Evolutionary conservation across 1,140 invertebrate species (phyloP).

Genomic region (Drosophila lacertosa): DNA sequence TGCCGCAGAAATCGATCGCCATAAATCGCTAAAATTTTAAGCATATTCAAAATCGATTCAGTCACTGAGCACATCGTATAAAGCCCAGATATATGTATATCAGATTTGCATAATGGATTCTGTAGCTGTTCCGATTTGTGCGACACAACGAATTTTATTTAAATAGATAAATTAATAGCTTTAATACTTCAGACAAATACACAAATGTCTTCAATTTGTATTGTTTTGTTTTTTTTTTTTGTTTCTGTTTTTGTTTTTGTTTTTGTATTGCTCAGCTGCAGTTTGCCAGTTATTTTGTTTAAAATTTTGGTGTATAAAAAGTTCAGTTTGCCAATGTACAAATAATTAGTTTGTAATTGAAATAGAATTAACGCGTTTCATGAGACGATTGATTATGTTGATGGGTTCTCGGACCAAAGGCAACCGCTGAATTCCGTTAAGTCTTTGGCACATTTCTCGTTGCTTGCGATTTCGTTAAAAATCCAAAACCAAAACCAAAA

Average conservation of each 20-base stretch:
- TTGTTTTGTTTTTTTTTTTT: slow-evolving; percentile 6
- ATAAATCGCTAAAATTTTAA: not conserved
- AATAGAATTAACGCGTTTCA: not conserved
- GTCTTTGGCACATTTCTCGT: slow-evolving; percentile 56
- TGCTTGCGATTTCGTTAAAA: slow-evolving; percentile 18
- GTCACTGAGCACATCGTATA: too few species aligned
- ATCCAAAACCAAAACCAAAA: slow-evolving; percentile 16
- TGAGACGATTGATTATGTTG: not conserved
- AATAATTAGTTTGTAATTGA: slow-evolving; percentile 3
- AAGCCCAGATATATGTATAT: too few species aligned
- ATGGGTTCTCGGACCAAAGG: slow-evolving; percentile 25
- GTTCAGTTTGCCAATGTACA: slow-evolving; percentile 7
- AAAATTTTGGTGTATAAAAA: slow-evolving; percentile 28
- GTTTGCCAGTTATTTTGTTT: slow-evolving; percentile 16
- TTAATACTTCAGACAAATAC: slow-evolving; percentile 50
- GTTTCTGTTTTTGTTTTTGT: slow-evolving; percentile 15
- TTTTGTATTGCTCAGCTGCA: too few species aligned
- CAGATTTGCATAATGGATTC: not conserved
- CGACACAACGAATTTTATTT: slow-evolving; percentile 20
- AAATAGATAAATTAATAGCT: slow-evolving; percentile 36
- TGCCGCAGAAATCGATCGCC: slow-evolving; percentile 23
- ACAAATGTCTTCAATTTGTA: slow-evolving; percentile 13
- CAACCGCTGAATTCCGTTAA: slow-evolving; percentile 40
- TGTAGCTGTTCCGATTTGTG: slow-evolving; percentile 5
- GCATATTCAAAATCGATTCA: slow-evolving; percentile 14